Evolutionary conservation across 2,888 invertebrate species (phyloP).

Genomic region (Didymodactylos carnosus): DNA sequence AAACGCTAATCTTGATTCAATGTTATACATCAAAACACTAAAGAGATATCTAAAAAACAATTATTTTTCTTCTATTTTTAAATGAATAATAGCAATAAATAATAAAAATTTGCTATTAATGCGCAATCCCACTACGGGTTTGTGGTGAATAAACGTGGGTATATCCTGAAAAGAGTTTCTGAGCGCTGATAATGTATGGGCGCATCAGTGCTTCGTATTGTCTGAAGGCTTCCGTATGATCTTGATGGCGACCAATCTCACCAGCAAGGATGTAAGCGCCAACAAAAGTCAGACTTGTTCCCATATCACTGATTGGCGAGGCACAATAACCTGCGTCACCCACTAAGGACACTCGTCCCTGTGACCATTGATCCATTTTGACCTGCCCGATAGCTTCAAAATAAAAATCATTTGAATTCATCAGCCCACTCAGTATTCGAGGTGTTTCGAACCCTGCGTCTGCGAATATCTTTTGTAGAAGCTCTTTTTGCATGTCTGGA

Average conservation of each 20-base stretch:
- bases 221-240: not conserved
- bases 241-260: not conserved
- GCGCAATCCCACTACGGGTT: no score
- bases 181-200: not conserved
- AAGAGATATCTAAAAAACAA: no score
- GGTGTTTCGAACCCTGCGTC: not conserved
- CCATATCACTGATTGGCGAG: not conserved
- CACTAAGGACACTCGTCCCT: not conserved
- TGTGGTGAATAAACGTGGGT: no score
- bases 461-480: not conserved
- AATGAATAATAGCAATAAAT: no score
- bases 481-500: not conserved
- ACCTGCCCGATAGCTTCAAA: not conserved
- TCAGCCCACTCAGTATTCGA: not conserved
- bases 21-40: no score
- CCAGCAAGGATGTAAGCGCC: not conserved
- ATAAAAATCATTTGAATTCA: not conserved
- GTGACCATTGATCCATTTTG: not conserved
- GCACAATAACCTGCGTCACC: not conserved
- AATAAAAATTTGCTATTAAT: no score
- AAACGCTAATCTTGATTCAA: no score
- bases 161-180: no score
- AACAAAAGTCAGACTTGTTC: not conserved
- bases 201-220: not conserved
- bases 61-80: no score